Base-by-base conservation (phyloP, 2,888 invertebrate genomes). In the Amaurobius ferox region DNA sequence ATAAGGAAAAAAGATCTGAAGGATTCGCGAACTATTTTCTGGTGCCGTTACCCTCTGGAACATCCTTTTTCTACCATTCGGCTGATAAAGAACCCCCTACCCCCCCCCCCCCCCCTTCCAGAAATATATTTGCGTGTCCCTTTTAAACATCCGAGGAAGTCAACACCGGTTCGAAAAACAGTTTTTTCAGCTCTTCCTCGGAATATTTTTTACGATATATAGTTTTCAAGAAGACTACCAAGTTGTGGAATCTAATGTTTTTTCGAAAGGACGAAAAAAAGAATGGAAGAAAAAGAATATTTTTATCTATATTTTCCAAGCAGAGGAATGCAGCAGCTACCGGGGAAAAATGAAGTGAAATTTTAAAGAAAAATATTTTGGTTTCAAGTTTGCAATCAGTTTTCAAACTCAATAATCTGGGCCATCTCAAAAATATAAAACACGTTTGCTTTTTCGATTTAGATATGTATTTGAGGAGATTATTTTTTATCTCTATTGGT, bases 311-410 rank as follows among this genome's bases (percentile, higher is more conserved):
- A 55, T 16, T 55, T 44, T 44, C 16, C 55, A 55, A 23, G 55
- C 19, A 23, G 23, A 55, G 3, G 23, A 55, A 55, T 5, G 44
- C 11, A 23, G 55, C 55, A 6, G 11, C 23, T 1, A 23, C 19
- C n/a, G n/a, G n/a, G n/a, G n/a, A 3, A 23, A 55, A 55, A 55
- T 23, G 23, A 68, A 81, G 62, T 35, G 61, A 81, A 73, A 70
- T 74, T 74, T 74, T 61, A 62, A 81, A 81, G 74, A 81, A 68
- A 80, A 81, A 81, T 81, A 81, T 81, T 81, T 68, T 70, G 81
- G 70, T 74, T 81, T 44, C 48, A 68, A 74, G 81, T 81, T 81
- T 81, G 81, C 74, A 81, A 81, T 81, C 81, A 81, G 81, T 74
- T 81, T 81, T 81, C 81, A 74, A 68, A 74, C 32, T 44, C 68